Evolutionary conservation across 2,888 invertebrate genomes (phyloP), one percentile per base, ranked within the genome.

Genomic region (Axea sp.): DNA sequence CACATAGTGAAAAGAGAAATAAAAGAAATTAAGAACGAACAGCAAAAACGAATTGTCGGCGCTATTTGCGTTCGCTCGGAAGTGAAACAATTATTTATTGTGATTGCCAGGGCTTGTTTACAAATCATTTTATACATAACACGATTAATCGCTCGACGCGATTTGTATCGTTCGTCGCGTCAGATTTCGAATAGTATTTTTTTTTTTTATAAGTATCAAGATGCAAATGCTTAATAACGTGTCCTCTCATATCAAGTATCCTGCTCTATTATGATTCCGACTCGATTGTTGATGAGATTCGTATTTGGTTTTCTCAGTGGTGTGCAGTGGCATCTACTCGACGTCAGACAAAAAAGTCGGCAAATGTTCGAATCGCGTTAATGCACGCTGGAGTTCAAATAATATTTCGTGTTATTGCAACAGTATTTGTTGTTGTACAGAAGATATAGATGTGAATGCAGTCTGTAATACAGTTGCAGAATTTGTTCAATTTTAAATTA

Each of bases 191-290:
- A 45, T 64, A 43, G 17, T 41, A 49, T 41, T 41, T 62, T 35
- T 53, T n/a, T n/a, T n/a, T n/a, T n/a, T n/a, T n/a, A n/a, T 26
- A 30, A 26, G 65, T 11, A 47, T 57, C 28, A 22, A 43, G 26
- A 69, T 53, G 69, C 35, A 35, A 59, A 59, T 30, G 8, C 24
- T 65, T 17, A 28, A 39, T 8, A 49, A 67, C 14, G 31, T 65
- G 53, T 65, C 57, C 64, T 64, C 24, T 35, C 51, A 53, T 73
- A 65, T 73, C 59, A 59, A 73, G 59, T 73, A 12, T 65, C 72
- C 45, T 37, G 7, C 33, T 64, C 65, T 64, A 35, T 47, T 17
- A 19, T 11, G 37, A 67, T 28, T 57, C 24, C 24, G 47, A 26
- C 9, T 35, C 8, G 14, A n/a, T n/a, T 22, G 47, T 31, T 19